These are phyloP conservation scores for Scaeva pyrastri DNA, from an alignment of 2,888 invertebrate genomes.

Conservation along the genomic window DNA sequence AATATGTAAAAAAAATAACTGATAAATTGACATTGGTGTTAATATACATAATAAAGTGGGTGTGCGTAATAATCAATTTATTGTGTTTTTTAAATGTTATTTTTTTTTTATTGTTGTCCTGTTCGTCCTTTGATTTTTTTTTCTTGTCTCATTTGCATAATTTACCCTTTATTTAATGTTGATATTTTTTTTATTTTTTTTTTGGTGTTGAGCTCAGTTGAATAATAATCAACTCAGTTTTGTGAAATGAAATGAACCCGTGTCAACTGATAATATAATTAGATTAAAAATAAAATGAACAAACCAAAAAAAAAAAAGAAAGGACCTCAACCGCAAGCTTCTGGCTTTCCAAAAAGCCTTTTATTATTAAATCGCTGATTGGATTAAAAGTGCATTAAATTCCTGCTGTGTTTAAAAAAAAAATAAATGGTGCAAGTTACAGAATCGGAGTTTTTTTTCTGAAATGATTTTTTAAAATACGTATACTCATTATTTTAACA, in stretches of 20 bases:
- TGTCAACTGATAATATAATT: constrained; percentile 10
- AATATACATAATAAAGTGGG: neutral
- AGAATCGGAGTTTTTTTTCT: too few species aligned
- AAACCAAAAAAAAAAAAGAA: neutral
- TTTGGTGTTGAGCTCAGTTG: neutral
- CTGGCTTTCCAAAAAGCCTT: neutral
- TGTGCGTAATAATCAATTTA: neutral
- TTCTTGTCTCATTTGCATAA: constrained; percentile 41
- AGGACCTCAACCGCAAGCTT: neutral
- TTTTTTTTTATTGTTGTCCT: neutral
- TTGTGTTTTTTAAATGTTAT: neutral
- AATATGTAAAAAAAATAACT: neutral
- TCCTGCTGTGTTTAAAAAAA: neutral
- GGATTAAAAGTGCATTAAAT: constrained; percentile 13
- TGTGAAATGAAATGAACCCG: constrained; percentile 13
- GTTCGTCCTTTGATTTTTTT: neutral
- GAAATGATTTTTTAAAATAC: too few species aligned
- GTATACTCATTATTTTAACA: too few species aligned
- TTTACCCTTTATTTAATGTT: constrained; percentile 49
- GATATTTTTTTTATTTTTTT: neutral
- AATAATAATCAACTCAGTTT: constrained; percentile 24
- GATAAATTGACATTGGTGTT: neutral
- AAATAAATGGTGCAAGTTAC: too few species aligned
- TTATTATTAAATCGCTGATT: neutral
- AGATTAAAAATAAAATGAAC: constrained; percentile 4